Percentiles rank a stretch among this genome's conserved stretches.
Conservation (phyloP, 2,888 invertebrate genomes). For the Escarpia spicata region DNA sequence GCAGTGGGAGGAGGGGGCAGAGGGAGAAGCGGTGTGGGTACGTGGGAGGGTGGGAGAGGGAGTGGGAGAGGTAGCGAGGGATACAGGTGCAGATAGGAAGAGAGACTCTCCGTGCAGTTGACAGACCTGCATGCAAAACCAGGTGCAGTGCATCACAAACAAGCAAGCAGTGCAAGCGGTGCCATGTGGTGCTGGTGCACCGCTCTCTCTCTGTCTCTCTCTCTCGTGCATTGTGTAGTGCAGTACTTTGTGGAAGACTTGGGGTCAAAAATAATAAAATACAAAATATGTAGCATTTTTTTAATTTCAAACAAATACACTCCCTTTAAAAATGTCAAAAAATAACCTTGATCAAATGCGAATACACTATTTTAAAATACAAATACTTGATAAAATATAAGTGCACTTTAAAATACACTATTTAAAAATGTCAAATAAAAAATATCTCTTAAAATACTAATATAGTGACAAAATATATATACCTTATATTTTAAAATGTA, state of each 20-base stretch:
- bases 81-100: slow-evolving; percentile 7
- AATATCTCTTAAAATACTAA: too few relatives aligned
- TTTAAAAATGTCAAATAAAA: too few relatives aligned
- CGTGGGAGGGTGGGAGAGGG: background rate
- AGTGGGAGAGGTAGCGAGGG: background rate
- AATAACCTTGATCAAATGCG: too few relatives aligned
- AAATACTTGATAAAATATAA: too few relatives aligned
- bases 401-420: too few relatives aligned
- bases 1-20: background rate
- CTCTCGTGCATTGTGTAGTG: background rate
- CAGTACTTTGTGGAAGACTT: background rate
- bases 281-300: too few relatives aligned
- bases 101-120: background rate
- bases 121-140: background rate
- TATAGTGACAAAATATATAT: too few relatives aligned
- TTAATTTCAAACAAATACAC: too few relatives aligned
- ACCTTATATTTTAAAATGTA: too few relatives aligned
- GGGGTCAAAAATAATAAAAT: too few relatives aligned
- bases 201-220: background rate
- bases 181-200: background rate
- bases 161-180: background rate
- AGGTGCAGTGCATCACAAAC: background rate
- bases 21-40: background rate
- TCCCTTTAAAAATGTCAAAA: too few relatives aligned
- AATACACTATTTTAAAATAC: too few relatives aligned